Base-by-base conservation (phyloP, 2,113 vertebrate genomes). In the Balaenoptera acutorostrata region DNA sequence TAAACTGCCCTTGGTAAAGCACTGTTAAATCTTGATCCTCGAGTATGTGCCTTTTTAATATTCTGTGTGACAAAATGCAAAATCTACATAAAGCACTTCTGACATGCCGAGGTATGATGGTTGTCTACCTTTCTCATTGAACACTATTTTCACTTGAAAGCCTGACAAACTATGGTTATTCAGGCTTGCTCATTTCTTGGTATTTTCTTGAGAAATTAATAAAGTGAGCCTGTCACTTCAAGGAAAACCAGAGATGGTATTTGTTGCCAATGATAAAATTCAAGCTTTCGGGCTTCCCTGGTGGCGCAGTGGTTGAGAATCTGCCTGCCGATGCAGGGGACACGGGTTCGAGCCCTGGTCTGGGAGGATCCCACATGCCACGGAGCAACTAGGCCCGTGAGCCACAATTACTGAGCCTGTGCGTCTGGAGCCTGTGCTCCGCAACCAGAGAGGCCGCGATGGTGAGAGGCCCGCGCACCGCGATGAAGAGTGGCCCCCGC, bases 181-280 rank as follows among this genome's bases (percentile, higher is more conserved):
- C 31, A 69, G 33, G 57, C 14, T 82, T 96, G 31, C 31, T 33
- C 27, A 59, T 88, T 33, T 88, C 44, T 90, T 71, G 63, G 44
- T 44, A 44, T 74, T 41, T 78, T 93, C 12, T 66, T 88, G n/a
- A 88, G 83, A 59, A 92, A 96, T 92, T 63, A 84, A 72, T 84
- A 75, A 81, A 83, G 27, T 64, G 33, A 87, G 17, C 12, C 66
- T 83, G 10, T 72, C 49, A 83, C 13, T 61, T 88, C 39, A 93
- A 88, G 64, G 57, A 52, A 92, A 94, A 84, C 11, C 84, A 84
- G 36, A 61, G 82, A 64, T 13, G 21, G 39, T 8, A 33, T 80
- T 84, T 88, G 10, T 66, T 88, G 11, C 20, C 84, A 85, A 66
- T 72, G 27, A 83, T 46, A 72, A 84, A 82, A 84, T 91, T 88